A percentile compares a stretch with the other conserved stretches of the same genome.
Conservation (phyloP, 2,888 invertebrate genomes). For the Rhagophthalmus giganteus region DNA sequence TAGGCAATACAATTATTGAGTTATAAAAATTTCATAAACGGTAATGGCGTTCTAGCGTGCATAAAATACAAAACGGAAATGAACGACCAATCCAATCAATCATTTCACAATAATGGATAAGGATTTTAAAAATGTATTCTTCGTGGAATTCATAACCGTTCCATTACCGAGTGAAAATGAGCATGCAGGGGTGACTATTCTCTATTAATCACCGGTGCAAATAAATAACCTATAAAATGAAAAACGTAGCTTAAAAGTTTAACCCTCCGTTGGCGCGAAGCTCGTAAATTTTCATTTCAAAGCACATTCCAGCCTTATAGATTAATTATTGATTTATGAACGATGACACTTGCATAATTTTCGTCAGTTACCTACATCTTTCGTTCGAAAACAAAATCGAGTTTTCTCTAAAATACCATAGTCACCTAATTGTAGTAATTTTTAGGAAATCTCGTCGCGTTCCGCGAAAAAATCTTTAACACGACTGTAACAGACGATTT, state of each 20-base stretch:
- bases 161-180: constrained; percentile 5
- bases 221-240: constrained; percentile 12
- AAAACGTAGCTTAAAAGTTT: constrained; percentile 8
- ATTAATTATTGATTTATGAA: constrained; percentile 2
- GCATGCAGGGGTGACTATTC: constrained; percentile 6
- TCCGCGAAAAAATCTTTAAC: too few relatives aligned
- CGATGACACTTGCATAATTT: too few relatives aligned
- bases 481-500: constrained; percentile 5
- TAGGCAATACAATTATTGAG: too few relatives aligned
- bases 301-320: not conserved
- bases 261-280: not conserved
- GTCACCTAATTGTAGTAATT: too few relatives aligned
- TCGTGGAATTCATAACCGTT: not conserved
- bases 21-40: not conserved
- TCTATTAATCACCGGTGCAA: constrained; percentile 9
- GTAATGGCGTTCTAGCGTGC: not conserved
- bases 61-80: not conserved
- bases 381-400: too few relatives aligned
- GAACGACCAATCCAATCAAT: not conserved
- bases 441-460: too few relatives aligned
- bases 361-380: too few relatives aligned
- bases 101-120: not conserved
- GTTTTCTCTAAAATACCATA: too few relatives aligned
- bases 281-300: not conserved
- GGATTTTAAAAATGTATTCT: not conserved